Percentiles rank a stretch among this genome's conserved stretches.
Evolutionary conservation across 2,888 invertebrate species (phyloP).

Genomic region (Campoplex capitator): DNA sequence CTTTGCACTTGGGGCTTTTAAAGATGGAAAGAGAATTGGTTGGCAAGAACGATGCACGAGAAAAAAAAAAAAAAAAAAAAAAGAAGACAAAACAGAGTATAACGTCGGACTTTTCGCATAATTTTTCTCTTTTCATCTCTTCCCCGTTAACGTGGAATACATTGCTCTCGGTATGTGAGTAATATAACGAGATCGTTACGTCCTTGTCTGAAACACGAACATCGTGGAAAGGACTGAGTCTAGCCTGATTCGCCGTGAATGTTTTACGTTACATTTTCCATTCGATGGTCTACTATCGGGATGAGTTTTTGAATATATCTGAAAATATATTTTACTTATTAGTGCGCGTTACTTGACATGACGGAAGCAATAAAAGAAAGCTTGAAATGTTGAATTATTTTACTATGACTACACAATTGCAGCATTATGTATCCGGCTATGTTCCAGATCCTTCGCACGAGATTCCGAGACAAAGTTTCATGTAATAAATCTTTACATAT

Average conservation of each 20-base stretch:
- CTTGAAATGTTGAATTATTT: neutral
- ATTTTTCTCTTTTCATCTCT: slow-evolving; percentile 21
- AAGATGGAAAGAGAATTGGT: slow-evolving; percentile 35
- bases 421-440: too few species aligned
- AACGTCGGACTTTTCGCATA: slow-evolving; percentile 19
- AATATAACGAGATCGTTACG: slow-evolving; percentile 61
- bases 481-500: neutral
- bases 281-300: neutral
- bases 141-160: slow-evolving; percentile 53
- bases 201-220: slow-evolving; percentile 48
- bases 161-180: slow-evolving; percentile 53
- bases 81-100: slow-evolving; percentile 5
- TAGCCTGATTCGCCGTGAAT: neutral
- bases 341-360: neutral
- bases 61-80: slow-evolving; percentile 10
- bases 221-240: slow-evolving; percentile 31
- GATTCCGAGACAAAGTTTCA: neutral
- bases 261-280: neutral
- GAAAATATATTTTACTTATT: neutral
- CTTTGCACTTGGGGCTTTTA: slow-evolving; percentile 64
- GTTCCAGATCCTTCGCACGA: neutral
- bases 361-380: neutral
- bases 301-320: neutral
- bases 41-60: slow-evolving; percentile 24
- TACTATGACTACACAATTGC: neutral